Percentiles rank a stretch among this genome's conserved stretches.
Evolutionary conservation across 1,140 invertebrate species (phyloP).

Genomic region (Ceratosolen fusciceps): DNA sequence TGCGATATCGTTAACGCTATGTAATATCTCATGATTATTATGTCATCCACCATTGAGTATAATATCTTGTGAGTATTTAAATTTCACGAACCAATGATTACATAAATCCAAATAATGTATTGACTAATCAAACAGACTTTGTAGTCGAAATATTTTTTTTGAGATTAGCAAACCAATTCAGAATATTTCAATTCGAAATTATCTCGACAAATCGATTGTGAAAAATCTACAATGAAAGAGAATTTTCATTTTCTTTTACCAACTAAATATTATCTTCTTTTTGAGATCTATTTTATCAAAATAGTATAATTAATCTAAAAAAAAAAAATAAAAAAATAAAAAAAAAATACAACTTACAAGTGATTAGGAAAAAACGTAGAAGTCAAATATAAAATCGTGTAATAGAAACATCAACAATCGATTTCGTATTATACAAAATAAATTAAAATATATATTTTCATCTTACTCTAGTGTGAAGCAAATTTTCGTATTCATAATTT

Average conservation of each 20-base stretch:
- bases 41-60: not conserved
- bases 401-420: too few relatives aligned
- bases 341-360: too few relatives aligned
- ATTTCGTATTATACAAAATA: not conserved
- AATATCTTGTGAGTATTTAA: not conserved
- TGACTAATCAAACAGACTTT: not conserved
- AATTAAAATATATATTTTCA: too few relatives aligned
- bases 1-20: not conserved
- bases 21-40: not conserved
- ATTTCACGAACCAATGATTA: not conserved
- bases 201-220: not conserved
- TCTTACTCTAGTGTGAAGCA: too few relatives aligned
- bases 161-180: not conserved
- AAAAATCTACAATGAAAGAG: not conserved
- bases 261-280: not conserved
- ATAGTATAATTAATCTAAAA: not conserved
- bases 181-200: not conserved
- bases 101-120: not conserved
- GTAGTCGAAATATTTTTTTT: not conserved
- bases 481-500: too few relatives aligned
- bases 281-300: not conserved
- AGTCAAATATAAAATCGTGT: too few relatives aligned
- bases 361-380: too few relatives aligned
- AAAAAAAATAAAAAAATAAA: not conserved
- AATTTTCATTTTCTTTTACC: not conserved